Evolutionary conservation across 2,888 invertebrate species (phyloP), one percentile per base, ranked within the genome.

Genomic region (Matsumyia berberina): DNA sequence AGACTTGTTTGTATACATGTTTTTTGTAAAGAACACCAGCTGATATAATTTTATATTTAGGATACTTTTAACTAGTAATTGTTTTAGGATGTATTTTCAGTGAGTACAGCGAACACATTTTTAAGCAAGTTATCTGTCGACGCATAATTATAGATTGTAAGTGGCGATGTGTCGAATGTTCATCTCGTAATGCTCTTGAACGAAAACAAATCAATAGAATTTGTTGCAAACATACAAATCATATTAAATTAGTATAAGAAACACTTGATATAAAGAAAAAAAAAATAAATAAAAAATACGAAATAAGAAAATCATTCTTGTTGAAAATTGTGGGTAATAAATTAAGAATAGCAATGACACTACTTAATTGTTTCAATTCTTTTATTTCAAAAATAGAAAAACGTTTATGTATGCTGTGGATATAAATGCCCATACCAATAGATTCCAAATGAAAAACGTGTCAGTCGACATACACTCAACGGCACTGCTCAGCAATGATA

Each of bases 241-340:
- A 83, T 79, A 79, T 73, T 74, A 42, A 73, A 81, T 31, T 74
- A 81, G 67, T 11, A 44, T 74, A 51, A 60, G 73, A 19, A 44
- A 67, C 29, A 67, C 35, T 49, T 44, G 57, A 51, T 31, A 53
- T 51, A 44, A 29, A 46, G n/a, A n/a, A 70, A 35, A 39, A 60
- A 60, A 64, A 24, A 62, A 67, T 60, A 66, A 64, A 24, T 57
- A 67, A 44, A 24, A 44, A 67, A 76, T 58, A 33, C 42, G 15
- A 33, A 57, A 24, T 77, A 77, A 77, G 42, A 11, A 69, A 69
- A 60, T 60, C 58, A 77, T 77, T 60, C 67, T 79, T 79, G 78
- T 78, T 83, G 74, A 83, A 70, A 62, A 78, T 33, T 83, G 78
- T 83, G 83, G 83, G 79, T 83, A 83, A 83, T 83, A 83, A 83